These are phyloP conservation scores for Echinops telfairi DNA, from an alignment of 2,113 vertebrate species.

Conservation along the genomic window DNA sequence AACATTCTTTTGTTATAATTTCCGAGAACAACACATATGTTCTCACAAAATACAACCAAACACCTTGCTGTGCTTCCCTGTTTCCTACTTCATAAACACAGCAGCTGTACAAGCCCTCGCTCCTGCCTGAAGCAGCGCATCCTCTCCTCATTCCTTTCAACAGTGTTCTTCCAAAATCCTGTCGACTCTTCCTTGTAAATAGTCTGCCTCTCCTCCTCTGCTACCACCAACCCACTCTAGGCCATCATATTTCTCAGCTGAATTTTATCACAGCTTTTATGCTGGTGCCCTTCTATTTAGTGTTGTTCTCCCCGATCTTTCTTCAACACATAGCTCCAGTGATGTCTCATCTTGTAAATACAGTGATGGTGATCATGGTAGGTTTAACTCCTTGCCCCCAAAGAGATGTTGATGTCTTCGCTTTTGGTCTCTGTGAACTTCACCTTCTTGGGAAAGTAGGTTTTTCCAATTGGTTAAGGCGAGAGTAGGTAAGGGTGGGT, in stretches of 20 bases:
- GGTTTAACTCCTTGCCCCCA: background rate
- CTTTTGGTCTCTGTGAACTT: background rate
- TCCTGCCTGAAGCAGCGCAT: background rate
- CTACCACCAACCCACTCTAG: background rate
- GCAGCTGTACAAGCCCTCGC: background rate
- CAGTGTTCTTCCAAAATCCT: background rate
- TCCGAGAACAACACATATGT: too few relatives aligned
- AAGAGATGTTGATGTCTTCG: background rate
- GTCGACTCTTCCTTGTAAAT: background rate
- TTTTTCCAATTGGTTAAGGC: background rate
- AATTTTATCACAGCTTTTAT: background rate
- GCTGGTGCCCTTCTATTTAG: background rate
- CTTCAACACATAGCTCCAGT: background rate
- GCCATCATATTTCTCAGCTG: background rate
- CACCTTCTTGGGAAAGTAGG: background rate
- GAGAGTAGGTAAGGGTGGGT: background rate
- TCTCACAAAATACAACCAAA: background rate
- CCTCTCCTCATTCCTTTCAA: background rate
- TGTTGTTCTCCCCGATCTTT: background rate
- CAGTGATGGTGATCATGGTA: background rate
- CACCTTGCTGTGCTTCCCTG: background rate
- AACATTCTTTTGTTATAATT: background rate
- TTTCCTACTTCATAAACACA: background rate
- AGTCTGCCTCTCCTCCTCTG: background rate
- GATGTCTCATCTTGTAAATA: background rate